phyloP scores from a whole-genome alignment of 2,888 invertebrate species.

The Temnothorax ravouxi region DNA sequence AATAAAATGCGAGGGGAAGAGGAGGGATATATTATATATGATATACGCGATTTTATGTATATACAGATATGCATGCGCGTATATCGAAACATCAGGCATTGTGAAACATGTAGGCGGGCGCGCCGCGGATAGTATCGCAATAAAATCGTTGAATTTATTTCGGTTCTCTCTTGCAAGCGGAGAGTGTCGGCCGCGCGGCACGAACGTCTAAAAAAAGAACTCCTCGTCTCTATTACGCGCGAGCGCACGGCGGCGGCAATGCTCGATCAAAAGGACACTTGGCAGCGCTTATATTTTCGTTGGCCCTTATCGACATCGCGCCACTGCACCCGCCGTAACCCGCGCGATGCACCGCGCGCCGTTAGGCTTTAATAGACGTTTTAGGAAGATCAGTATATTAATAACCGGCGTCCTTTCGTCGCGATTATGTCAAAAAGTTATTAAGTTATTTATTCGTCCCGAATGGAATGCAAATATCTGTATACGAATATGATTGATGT shows the following conservation, averaged over 20 bases:
- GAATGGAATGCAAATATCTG: neutral
- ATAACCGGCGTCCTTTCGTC: conserved; percentile 2
- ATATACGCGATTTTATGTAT: neutral
- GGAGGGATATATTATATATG: neutral
- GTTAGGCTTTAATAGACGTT: conserved; percentile 8
- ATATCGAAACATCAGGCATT: conserved; percentile 39
- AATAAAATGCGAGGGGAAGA: conserved; percentile 30
- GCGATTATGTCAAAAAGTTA: neutral
- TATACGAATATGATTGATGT: neutral
- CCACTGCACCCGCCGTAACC: neutral
- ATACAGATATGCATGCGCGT: neutral
- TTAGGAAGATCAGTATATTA: conserved; percentile 26
- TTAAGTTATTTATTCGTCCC: neutral
- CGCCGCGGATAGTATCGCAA: conserved; percentile 52
- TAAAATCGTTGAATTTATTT: conserved; percentile 57
- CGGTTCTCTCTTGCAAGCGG: conserved; percentile 42
- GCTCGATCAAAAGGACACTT: conserved; percentile 55
- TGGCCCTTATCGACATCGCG: conserved; percentile 47
- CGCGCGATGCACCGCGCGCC: conserved; percentile 8
- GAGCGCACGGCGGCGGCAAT: conserved; percentile 43
- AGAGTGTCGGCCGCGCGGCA: conserved; percentile 48
- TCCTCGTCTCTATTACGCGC: conserved; percentile 45
- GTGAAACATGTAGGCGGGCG: conserved; percentile 51
- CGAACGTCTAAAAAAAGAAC: conserved; percentile 46
- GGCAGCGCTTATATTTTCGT: conserved; percentile 50